Base-by-base conservation (phyloP, 2,113 vertebrate species). In the Dolichotis patagonum region DNA sequence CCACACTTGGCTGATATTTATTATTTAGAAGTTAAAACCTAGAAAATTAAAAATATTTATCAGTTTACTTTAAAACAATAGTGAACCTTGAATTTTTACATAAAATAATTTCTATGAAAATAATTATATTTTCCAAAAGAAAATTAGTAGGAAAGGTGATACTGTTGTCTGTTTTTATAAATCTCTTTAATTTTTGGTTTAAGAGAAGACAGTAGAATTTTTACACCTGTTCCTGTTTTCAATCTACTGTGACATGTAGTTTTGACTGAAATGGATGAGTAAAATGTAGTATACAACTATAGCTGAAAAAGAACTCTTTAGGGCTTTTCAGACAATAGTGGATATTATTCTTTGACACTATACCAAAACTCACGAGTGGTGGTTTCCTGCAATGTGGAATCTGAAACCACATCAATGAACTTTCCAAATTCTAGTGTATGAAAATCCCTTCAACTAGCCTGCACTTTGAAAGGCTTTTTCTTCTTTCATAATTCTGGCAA, bases 1-100 rank as follows among this genome's bases (percentile, higher is more conserved):
- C 24, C 26, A 62, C 26, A 12, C 60, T 19, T 26, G 24, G 60
- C 60, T 73, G 69, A 41, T 41, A 90, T 63, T 52, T 65, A 90
- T 41, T 65, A n/a, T 73, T 87, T 38, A 71, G n/a, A 73, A 69
- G 41, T 73, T n/a, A n/a, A 69, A 69, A n/a, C 32, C 65, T n/a
- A 67, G 58, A 94, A 19, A 75, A 83, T 65, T 88, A 60, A 84
- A 91, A 94, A 77, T 43, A 75, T 52, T 58, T 86, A 78, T 20
- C 32, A 83, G 73, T 93, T 82, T 28, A 85, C 60, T 77, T 94
- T 60, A 94, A 96, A 92, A 92, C 35, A 85, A 62, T 56, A 85
- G 80, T 78, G 80, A n/a, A 73, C 2, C 14, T 97, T 81, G 85
- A 19, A 65, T 58, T 28, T 75, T 88, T 60, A 81, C 2, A 82